Evolutionary conservation across 1,140 invertebrate species (phyloP).

Genomic region (Drosophila tsacasi): DNA sequence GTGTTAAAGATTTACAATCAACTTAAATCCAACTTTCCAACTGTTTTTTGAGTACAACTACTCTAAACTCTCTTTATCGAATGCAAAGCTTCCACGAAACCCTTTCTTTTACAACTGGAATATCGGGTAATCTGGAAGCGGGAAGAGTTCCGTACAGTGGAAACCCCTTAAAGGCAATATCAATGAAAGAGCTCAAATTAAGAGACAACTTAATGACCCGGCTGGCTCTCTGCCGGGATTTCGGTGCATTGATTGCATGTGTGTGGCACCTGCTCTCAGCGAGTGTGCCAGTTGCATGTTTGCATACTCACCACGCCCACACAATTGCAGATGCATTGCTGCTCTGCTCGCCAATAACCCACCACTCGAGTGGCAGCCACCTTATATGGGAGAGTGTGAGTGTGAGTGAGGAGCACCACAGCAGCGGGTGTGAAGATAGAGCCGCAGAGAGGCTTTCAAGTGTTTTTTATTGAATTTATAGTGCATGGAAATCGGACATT

Average conservation of each 20-base stretch:
- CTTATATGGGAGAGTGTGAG: background rate
- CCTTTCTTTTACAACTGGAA: background rate
- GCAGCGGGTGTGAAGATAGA: background rate
- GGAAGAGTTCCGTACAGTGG: background rate
- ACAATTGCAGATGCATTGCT: constrained; percentile 3
- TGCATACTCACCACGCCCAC: constrained; percentile 18
- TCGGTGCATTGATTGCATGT: background rate
- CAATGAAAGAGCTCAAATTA: background rate
- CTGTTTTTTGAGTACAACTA: background rate
- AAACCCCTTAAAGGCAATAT: background rate
- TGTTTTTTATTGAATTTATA: background rate
- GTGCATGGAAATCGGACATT: no score
- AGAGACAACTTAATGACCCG: background rate
- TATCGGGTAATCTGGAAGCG: background rate
- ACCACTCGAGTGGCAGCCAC: background rate
- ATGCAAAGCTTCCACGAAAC: background rate
- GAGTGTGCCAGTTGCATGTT: constrained; percentile 7
- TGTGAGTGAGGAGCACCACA: background rate
- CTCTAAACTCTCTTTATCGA: no score
- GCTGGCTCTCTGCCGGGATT: constrained; percentile 4
- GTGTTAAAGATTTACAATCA: background rate
- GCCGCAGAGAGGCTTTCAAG: background rate
- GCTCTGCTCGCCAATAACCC: background rate
- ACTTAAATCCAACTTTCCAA: background rate
- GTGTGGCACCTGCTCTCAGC: background rate